Base-by-base conservation (phyloP, 2,113 vertebrate genomes). In the Cariama cristata region DNA sequence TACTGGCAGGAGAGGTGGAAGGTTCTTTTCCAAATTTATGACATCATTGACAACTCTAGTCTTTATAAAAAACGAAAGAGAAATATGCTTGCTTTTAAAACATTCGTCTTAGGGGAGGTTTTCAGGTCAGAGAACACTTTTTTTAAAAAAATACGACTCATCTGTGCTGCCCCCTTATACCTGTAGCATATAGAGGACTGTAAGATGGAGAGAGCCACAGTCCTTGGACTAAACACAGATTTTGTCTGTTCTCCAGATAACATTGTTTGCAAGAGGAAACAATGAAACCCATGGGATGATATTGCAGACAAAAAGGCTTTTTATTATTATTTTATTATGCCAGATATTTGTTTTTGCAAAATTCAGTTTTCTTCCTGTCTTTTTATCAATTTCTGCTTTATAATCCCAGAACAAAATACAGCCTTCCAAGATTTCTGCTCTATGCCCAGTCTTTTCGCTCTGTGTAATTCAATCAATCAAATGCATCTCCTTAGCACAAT, bases 71-170 rank as follows among this genome's bases (percentile, higher is more conserved):
- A 96, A 95, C 27, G 38, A 81, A 84, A 73, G 45, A 68, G 32
- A 87, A 96, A 79, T 95, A 85, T 56, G 32, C 55, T 94, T 69
- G 63, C 38, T 89, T 93, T 75, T 71, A 79, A 97, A 96, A 44
- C 3, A 21, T 21, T 76, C 1, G 17, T 66, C 62, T 69, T 88
- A 59, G 9, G 18, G 26, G 27, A 66, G 9, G 9, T 64, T 71
- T 91, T 55, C 80, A 92, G 15, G 10, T 73, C 6, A 1, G 8
- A 49, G 66, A 81, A 55, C 20, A 20, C 8, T 9, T 8, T 47
- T 28, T 44, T 23, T 67, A 53, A 56, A 74, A 67, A 42, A 52
- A 26, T 8, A 73, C 4, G 44, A 23, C 11, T 68, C 11, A 38
- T 63, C n/a, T 77, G 11, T 81, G 32, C 32, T 44, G 35, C 13